Percentiles rank a stretch among this genome's conserved stretches.
These are phyloP conservation scores for Prunella himalayana DNA, from an alignment of 2,113 vertebrate species.

Conservation along the genomic window DNA sequence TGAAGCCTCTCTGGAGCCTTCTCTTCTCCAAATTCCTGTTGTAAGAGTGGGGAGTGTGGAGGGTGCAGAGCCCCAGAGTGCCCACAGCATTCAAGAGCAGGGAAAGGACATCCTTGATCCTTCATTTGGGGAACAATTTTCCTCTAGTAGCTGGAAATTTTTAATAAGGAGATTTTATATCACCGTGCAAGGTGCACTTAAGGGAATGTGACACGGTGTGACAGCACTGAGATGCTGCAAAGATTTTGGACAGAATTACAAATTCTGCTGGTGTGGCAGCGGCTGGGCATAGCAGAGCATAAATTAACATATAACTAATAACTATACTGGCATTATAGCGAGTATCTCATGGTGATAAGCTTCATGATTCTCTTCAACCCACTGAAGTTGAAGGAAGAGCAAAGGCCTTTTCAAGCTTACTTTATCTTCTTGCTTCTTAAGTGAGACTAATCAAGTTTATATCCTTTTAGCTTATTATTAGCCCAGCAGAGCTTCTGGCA, in stretches of 20 bases:
- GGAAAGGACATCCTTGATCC: neutral
- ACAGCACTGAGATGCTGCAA: neutral
- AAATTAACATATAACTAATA: conserved; percentile 27
- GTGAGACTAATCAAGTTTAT: conserved; percentile 61
- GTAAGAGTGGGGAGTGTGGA: accelerated
- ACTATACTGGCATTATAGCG: neutral
- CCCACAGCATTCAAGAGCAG: neutral
- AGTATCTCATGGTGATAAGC: conserved; percentile 23
- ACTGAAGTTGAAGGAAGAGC: conserved; percentile 50
- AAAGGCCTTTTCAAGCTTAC: conserved; percentile 60
- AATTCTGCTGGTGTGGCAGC: neutral
- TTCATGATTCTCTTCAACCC: conserved; percentile 42
- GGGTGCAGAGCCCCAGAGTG: neutral
- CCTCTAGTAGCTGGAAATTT: neutral
- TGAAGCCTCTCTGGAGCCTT: neutral
- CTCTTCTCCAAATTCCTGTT: neutral
- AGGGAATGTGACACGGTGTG: neutral
- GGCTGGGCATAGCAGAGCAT: neutral
- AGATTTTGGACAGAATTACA: conserved; percentile 2
- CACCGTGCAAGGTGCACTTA: neutral
- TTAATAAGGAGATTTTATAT: neutral
- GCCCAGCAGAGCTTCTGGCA: conserved; percentile 47
- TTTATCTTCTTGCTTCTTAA: conserved; percentile 59
- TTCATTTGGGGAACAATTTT: neutral
- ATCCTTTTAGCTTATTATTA: conserved; percentile 58